Percentiles rank a stretch among this genome's conserved stretches.
phyloP scores from a whole-genome alignment of 2,113 vertebrate genomes.

The Hippocampus zosterae region DNA sequence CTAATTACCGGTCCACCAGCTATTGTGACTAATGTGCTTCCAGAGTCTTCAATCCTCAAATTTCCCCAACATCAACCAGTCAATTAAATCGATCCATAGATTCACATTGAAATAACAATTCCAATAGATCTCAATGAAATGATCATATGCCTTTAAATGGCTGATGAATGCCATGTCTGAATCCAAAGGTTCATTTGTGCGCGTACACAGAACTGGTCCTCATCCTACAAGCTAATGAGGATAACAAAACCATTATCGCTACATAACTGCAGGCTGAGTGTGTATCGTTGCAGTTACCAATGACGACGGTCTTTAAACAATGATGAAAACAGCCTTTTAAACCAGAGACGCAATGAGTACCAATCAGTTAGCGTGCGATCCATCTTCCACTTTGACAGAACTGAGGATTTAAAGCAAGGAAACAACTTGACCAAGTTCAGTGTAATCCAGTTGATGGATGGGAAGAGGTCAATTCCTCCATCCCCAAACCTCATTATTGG shows the following conservation, averaged over 20 bases:
- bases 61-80: too few relatives aligned
- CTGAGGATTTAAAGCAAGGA: conserved; percentile 25
- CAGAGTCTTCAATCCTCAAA: too few relatives aligned
- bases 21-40: too few relatives aligned
- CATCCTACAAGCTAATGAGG: conserved; percentile 38
- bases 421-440: conserved; percentile 33
- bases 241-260: conserved; percentile 38
- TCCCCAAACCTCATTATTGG: conserved; percentile 18
- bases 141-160: conserved; percentile 26
- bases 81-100: too few relatives aligned
- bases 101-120: neutral
- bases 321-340: conserved; percentile 40
- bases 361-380: conserved; percentile 19
- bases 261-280: conserved; percentile 28
- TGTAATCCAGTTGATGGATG: conserved; percentile 44
- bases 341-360: conserved; percentile 25
- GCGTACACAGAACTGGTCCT: conserved; percentile 42
- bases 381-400: conserved; percentile 31
- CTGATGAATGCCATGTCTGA: conserved; percentile 42
- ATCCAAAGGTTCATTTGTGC: conserved; percentile 38
- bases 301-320: conserved; percentile 38
- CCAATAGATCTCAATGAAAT: too few relatives aligned
- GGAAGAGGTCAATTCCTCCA: conserved; percentile 20
- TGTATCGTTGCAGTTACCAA: conserved; percentile 31
- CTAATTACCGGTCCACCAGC: too few relatives aligned